Conservation (phyloP, 2,888 invertebrate genomes). For the Thysanoteuthis rhombus region DNA sequence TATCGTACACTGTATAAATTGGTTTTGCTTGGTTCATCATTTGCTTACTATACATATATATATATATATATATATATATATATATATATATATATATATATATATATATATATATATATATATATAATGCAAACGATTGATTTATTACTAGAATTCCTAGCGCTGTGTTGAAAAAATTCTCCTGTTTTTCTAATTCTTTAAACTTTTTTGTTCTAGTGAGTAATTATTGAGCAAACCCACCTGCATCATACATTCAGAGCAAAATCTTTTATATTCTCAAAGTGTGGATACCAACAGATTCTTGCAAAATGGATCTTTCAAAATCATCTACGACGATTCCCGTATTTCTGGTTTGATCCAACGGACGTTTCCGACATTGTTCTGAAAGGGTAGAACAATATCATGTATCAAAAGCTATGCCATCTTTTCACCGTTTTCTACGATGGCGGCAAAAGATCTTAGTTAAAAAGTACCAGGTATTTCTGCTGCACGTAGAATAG, state of each 20-base stretch:
- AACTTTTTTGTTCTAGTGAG: too few species aligned
- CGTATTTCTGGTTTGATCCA: background rate
- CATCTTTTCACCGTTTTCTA: background rate
- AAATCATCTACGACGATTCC: background rate
- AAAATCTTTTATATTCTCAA: background rate
- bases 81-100: background rate
- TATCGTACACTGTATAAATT: too few species aligned
- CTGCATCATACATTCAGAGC: background rate
- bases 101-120: background rate
- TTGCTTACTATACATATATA: background rate
- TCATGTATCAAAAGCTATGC: background rate
- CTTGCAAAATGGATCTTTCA: background rate
- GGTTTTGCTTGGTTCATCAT: too few species aligned
- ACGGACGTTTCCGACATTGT: background rate
- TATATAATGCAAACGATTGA: too few species aligned
- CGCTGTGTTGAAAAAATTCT: too few species aligned
- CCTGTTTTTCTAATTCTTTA: too few species aligned
- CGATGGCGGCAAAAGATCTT: too few species aligned
- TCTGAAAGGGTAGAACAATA: background rate
- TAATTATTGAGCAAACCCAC: too few species aligned
- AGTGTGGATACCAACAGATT: background rate
- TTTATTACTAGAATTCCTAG: too few species aligned
- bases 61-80: background rate
- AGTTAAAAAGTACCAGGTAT: too few species aligned
- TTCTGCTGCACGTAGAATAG: too few species aligned